Percentiles rank a stretch among this genome's conserved stretches.
These are phyloP conservation scores for Artibeus lituratus DNA, from an alignment of 2,797 vertebrate genomes.

Conservation along the genomic window DNA sequence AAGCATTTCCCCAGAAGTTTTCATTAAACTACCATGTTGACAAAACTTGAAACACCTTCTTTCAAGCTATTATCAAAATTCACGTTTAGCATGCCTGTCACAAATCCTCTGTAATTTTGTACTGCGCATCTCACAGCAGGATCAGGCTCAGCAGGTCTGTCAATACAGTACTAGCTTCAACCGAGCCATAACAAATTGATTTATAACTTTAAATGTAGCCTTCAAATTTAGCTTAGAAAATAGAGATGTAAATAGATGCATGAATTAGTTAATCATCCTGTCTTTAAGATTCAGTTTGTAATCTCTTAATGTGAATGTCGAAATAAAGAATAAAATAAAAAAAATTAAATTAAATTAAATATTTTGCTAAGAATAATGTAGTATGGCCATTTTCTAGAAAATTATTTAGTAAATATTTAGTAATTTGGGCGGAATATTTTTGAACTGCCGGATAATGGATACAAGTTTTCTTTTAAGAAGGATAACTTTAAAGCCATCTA, in stretches of 20 bases:
- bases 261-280: background rate
- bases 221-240: conserved; percentile 2
- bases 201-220: background rate
- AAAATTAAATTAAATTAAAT: background rate
- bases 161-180: background rate
- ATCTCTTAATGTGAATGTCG: background rate
- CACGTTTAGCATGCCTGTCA: background rate
- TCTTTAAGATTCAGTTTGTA: background rate
- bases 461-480: background rate
- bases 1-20: background rate
- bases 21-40: background rate
- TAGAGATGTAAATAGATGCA: background rate
- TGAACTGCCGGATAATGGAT: background rate
- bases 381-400: background rate
- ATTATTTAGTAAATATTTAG: background rate
- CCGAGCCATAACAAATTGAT: background rate
- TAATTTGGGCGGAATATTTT: background rate
- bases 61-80: background rate
- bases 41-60: background rate
- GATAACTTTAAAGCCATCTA: background rate
- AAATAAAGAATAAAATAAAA: background rate
- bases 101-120: background rate
- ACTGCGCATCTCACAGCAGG: background rate
- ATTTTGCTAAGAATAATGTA: background rate
- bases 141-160: background rate